Percentiles rank a stretch among this genome's conserved stretches.
Evolutionary conservation across 2,113 vertebrate species (phyloP).

Genomic region (Nothocercus julius): DNA sequence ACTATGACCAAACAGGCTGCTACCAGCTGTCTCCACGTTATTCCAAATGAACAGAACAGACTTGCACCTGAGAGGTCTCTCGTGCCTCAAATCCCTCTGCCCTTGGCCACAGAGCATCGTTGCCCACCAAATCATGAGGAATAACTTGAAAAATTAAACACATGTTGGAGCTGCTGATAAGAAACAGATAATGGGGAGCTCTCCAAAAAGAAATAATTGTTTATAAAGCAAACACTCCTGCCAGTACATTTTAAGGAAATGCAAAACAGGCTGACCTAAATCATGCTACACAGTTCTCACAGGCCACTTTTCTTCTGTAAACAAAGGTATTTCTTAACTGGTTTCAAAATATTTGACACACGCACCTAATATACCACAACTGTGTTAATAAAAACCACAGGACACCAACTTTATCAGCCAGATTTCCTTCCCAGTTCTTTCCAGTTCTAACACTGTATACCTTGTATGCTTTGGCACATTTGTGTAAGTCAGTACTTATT

Average conservation of each 20-base stretch:
- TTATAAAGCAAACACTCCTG: neutral
- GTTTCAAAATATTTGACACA: neutral
- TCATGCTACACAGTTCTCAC: neutral
- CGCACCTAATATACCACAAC: neutral
- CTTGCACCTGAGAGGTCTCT: constrained; percentile 3
- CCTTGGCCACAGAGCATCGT: neutral
- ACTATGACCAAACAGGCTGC: neutral
- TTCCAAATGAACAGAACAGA: neutral
- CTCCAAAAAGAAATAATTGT: neutral
- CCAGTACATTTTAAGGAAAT: neutral
- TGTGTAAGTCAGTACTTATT: neutral
- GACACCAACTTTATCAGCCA: neutral
- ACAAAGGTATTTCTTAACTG: neutral
- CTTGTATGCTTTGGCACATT: neutral
- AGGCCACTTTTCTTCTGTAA: neutral
- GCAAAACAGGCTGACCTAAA: neutral
- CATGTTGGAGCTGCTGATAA: neutral
- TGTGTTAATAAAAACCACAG: neutral
- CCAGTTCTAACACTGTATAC: neutral
- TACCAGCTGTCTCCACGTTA: neutral
- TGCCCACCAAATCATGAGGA: neutral
- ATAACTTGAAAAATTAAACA: neutral
- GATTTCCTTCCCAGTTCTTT: neutral
- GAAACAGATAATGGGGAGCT: neutral
- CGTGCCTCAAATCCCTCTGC: neutral